These are phyloP conservation scores for Neotragus pygmaeus DNA, from an alignment of 2,113 vertebrate genomes.

Conservation along the genomic window DNA sequence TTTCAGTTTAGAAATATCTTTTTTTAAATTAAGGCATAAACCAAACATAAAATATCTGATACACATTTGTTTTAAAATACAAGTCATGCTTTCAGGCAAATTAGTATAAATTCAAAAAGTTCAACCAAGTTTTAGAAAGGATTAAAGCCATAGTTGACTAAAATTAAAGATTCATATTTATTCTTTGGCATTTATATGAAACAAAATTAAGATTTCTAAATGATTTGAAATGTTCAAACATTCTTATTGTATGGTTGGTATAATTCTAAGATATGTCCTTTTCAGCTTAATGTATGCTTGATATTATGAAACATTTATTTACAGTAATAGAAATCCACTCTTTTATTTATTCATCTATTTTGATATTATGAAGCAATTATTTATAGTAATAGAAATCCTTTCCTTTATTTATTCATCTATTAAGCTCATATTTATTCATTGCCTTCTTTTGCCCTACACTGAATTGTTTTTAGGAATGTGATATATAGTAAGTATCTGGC, in stretches of 20 bases:
- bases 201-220: slow-evolving; percentile 49
- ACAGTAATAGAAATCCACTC: not conserved
- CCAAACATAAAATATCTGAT: slow-evolving; percentile 32
- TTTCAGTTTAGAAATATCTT: slow-evolving; percentile 9
- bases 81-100: slow-evolving; percentile 31
- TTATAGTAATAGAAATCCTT: not conserved
- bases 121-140: slow-evolving; percentile 57
- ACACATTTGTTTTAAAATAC: not conserved
- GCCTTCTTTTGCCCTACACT: not conserved
- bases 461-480: not conserved
- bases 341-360: not conserved
- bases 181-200: not conserved
- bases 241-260: not conserved
- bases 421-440: not conserved
- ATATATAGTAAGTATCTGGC: not conserved
- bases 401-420: not conserved
- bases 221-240: not conserved
- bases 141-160: slow-evolving; percentile 53
- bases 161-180: slow-evolving; percentile 50
- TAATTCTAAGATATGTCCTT: not conserved
- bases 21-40: slow-evolving; percentile 61
- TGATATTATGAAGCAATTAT: not conserved
- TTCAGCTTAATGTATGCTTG: not conserved
- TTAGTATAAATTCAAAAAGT: not conserved
- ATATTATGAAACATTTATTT: not conserved